These are phyloP conservation scores for Episyrphus balteatus DNA, from an alignment of 1,140 invertebrate genomes.

Conservation along the genomic window DNA sequence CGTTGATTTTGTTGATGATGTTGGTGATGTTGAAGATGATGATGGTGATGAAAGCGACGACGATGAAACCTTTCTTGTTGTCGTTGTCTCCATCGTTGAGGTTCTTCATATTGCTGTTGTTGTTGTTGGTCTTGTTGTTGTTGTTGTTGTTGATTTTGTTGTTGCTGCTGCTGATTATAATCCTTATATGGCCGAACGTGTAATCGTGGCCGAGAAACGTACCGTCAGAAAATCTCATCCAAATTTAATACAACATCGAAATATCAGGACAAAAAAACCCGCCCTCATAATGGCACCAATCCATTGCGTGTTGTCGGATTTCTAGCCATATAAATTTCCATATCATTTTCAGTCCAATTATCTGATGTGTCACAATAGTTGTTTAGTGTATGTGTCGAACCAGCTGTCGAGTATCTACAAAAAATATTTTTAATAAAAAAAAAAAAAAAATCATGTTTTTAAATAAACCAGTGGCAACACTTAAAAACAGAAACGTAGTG, in stretches of 20 bases:
- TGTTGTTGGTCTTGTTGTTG: conserved; percentile 13
- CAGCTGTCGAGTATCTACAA: conserved; percentile 53
- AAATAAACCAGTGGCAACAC: no score
- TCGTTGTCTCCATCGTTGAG: background rate
- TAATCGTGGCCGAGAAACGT: conserved; percentile 22
- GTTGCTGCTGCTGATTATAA: conserved; percentile 9
- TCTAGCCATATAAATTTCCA: conserved; percentile 88
- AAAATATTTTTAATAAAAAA: background rate
- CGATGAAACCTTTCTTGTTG: no score
- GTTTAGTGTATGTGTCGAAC: conserved; percentile 67
- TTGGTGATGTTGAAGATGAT: background rate
- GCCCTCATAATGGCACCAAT: conserved; percentile 65
- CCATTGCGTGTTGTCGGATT: conserved; percentile 77
- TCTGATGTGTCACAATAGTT: conserved; percentile 79
- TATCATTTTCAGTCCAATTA: conserved; percentile 91
- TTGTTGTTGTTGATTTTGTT: conserved; percentile 10
- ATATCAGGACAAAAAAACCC: conserved; percentile 35
- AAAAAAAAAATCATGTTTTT: background rate
- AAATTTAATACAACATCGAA: conserved; percentile 37
- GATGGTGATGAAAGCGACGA: background rate
- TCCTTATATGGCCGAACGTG: conserved; percentile 1
- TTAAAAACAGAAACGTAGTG: no score
- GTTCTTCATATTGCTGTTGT: conserved; percentile 17
- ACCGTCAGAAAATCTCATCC: conserved; percentile 36
- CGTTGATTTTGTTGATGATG: conserved; percentile 9